These are phyloP conservation scores for Vollenhovia emeryi DNA, from an alignment of 1,140 invertebrate species.

Conservation along the genomic window DNA sequence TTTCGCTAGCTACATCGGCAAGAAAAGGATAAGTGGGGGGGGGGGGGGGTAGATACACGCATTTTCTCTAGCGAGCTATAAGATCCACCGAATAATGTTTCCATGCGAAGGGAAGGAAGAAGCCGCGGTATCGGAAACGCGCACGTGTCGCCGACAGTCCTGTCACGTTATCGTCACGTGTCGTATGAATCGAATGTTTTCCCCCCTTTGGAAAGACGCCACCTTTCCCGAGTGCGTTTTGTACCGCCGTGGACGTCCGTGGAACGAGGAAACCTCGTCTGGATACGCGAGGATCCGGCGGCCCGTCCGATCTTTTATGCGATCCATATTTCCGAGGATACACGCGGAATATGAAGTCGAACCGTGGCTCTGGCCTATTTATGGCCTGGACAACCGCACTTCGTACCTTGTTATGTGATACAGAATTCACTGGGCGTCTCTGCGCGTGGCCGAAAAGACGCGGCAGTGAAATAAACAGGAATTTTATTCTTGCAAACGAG, in stretches of 20 bases:
- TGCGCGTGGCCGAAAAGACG: too few relatives aligned
- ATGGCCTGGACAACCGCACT: constrained; percentile 34
- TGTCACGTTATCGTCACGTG: constrained; percentile 82
- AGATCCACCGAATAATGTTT: constrained; percentile 55
- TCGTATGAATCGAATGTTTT: constrained; percentile 71
- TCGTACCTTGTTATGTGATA: constrained; percentile 54
- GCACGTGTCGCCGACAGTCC: constrained; percentile 71
- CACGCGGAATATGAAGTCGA: constrained; percentile 66
- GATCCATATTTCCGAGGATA: constrained; percentile 70
- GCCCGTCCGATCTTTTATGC: constrained; percentile 64
- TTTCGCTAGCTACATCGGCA: neutral
- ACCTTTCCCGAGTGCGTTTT: constrained; percentile 53
- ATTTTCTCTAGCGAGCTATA: constrained; percentile 4
- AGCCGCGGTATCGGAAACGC: constrained; percentile 59
- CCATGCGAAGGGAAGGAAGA: constrained; percentile 20
- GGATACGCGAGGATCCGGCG: constrained; percentile 56
- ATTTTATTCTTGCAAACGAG: neutral
- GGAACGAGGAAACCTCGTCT: constrained; percentile 57
- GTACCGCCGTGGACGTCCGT: constrained; percentile 54
- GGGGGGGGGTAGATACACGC: neutral
- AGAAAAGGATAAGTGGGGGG: neutral
- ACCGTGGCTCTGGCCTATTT: constrained; percentile 38
- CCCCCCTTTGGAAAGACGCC: constrained; percentile 62
- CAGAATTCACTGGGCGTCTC: constrained; percentile 5
- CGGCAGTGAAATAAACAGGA: neutral